Conservation (phyloP, 2,888 invertebrate species). For the Atrina japonica region DNA sequence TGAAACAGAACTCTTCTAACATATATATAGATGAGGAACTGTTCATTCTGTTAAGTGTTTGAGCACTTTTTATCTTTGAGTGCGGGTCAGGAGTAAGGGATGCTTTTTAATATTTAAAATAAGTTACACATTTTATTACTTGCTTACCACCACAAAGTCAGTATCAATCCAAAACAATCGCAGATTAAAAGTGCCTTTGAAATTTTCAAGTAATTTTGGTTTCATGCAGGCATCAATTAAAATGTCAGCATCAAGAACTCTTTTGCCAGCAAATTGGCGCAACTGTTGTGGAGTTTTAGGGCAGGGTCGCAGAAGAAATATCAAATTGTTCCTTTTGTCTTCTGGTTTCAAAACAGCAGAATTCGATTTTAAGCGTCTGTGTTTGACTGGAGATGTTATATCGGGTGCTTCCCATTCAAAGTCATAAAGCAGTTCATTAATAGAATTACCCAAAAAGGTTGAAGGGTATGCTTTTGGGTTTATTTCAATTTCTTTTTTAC, state of each 20-base stretch:
- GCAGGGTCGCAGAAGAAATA: conserved; percentile 64
- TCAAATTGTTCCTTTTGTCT: conserved; percentile 47
- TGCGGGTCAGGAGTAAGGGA: no score
- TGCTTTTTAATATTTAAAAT: no score
- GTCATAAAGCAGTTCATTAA: conserved; percentile 70
- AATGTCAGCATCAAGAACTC: conserved; percentile 69
- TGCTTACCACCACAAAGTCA: conserved; percentile 12
- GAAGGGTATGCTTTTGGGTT: conserved; percentile 29
- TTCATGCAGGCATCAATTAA: conserved; percentile 70
- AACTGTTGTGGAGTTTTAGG: conserved; percentile 57
- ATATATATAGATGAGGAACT: no score
- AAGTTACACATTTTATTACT: no score
- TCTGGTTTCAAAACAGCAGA: not conserved
- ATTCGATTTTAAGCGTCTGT: conserved; percentile 37
- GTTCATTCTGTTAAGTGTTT: no score
- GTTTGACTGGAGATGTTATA: conserved; percentile 67
- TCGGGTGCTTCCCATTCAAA: conserved; percentile 72
- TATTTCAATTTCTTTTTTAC: not conserved
- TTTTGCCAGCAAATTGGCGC: conserved; percentile 66
- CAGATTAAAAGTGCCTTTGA: conserved; percentile 56
- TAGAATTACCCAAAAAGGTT: conserved; percentile 56
- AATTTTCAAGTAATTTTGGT: conserved; percentile 58
- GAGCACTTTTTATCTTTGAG: no score
- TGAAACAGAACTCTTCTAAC: no score
- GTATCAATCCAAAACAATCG: conserved; percentile 70